These are phyloP conservation scores for Stegodyphus dumicola DNA, from an alignment of 1,140 invertebrate genomes.

Conservation along the genomic window DNA sequence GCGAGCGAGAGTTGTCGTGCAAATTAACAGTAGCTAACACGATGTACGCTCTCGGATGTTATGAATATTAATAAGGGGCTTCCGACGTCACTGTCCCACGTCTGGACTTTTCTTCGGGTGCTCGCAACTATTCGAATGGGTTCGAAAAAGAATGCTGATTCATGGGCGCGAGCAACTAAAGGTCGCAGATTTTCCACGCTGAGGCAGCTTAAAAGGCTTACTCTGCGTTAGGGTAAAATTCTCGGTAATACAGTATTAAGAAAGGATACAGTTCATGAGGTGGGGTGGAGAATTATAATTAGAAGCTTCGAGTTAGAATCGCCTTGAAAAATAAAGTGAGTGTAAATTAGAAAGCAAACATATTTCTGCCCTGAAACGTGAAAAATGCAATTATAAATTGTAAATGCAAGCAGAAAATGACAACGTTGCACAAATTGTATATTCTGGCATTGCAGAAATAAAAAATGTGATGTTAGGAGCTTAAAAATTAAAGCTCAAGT, in stretches of 20 bases:
- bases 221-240: neutral
- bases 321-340: too few relatives aligned
- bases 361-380: too few relatives aligned
- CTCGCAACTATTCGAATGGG: neutral
- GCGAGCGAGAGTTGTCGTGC: constrained; percentile 44
- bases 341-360: too few relatives aligned
- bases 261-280: neutral
- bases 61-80: constrained; percentile 56
- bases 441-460: too few relatives aligned
- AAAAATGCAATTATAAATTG: too few relatives aligned
- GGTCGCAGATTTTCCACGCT: neutral
- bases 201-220: neutral
- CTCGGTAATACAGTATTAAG: neutral
- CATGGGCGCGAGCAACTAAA: neutral
- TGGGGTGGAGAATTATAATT: neutral
- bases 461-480: too few relatives aligned
- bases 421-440: too few relatives aligned
- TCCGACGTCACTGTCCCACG: neutral
- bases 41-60: constrained; percentile 30
- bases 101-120: neutral
- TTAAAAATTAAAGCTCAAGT: too few relatives aligned
- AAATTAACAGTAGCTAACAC: constrained; percentile 59
- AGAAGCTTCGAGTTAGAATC: neutral
- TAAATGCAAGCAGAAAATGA: too few relatives aligned
- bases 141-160: neutral